Conservation (phyloP, 1,140 invertebrate species). For the Psilanteris sp. region DNA sequence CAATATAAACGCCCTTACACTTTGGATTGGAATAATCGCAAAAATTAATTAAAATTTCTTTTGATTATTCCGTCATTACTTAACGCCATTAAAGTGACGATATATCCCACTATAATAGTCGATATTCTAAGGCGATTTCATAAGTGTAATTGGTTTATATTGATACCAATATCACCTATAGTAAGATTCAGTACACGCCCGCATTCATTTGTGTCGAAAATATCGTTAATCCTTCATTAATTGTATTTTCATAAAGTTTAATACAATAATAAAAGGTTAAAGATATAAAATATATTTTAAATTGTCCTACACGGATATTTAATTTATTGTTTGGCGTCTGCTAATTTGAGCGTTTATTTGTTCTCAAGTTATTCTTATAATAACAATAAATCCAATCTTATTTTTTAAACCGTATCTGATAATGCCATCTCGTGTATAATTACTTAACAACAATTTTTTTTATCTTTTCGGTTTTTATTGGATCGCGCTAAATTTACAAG, state of each 20-base stretch:
- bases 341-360: conserved; percentile 24
- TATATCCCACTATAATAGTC: conserved; percentile 17
- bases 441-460: conserved; percentile 31
- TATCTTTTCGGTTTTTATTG: conserved; percentile 25
- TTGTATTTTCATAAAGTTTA: background rate
- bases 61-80: background rate
- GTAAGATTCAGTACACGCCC: background rate
- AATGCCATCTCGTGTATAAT: conserved; percentile 11
- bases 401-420: too few species aligned
- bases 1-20: too few species aligned
- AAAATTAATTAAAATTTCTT: background rate
- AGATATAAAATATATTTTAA: background rate
- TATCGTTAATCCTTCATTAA: background rate
- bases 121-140: conserved; percentile 31
- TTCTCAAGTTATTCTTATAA: conserved; percentile 1
- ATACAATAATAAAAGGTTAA: background rate
- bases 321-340: conserved; percentile 16
- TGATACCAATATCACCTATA: background rate
- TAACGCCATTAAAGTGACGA: conserved; percentile 2
- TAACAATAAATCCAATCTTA: conserved; percentile 22
- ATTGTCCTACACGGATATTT: conserved; percentile 5
- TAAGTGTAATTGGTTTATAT: background rate
- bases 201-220: background rate
- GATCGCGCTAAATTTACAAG: conserved; percentile 52
- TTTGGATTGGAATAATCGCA: too few species aligned